Conservation (phyloP, 2,797 vertebrate genomes). For the Chaunax sp. region DNA sequence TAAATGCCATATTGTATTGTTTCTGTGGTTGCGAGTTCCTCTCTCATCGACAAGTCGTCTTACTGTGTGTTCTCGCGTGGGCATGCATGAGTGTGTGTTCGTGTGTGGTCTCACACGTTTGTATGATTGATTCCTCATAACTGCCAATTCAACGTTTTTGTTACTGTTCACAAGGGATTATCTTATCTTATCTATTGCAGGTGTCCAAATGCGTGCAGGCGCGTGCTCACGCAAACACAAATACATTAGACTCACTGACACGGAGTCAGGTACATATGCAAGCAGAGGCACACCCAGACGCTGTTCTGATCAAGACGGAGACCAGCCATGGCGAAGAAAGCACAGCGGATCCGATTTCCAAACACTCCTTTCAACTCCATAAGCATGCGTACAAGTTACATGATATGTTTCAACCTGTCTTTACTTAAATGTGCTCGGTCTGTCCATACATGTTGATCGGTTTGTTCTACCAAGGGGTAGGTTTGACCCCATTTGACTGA, state of each 20-base stretch:
- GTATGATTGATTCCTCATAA: slow-evolving; percentile 63
- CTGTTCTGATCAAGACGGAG: slow-evolving; percentile 38
- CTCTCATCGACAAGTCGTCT: slow-evolving; percentile 36
- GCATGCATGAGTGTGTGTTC: slow-evolving; percentile 10
- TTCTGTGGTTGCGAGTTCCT: slow-evolving; percentile 65
- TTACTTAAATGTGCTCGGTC: slow-evolving; percentile 27
- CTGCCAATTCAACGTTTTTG: slow-evolving; percentile 62
- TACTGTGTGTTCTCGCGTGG: slow-evolving; percentile 40
- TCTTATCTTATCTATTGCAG: slow-evolving; percentile 44
- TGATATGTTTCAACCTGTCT: slow-evolving; percentile 61
- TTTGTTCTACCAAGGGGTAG: neutral
- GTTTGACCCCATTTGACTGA: neutral
- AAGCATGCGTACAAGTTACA: slow-evolving; percentile 35
- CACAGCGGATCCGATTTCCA: slow-evolving; percentile 48
- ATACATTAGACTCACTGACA: slow-evolving; percentile 8
- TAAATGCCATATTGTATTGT: slow-evolving; percentile 44
- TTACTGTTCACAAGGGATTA: slow-evolving; percentile 43
- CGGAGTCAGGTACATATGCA: slow-evolving; percentile 16
- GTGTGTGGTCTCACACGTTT: slow-evolving; percentile 25
- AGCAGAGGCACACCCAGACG: slow-evolving; percentile 28
- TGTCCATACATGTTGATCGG: slow-evolving; percentile 25
- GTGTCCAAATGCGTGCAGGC: slow-evolving; percentile 31
- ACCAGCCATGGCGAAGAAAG: slow-evolving; percentile 45
- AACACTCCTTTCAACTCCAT: slow-evolving; percentile 45
- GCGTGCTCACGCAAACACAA: neutral